phyloP scores from a whole-genome alignment of 2,888 invertebrate genomes.

The Oscheius sp. region DNA sequence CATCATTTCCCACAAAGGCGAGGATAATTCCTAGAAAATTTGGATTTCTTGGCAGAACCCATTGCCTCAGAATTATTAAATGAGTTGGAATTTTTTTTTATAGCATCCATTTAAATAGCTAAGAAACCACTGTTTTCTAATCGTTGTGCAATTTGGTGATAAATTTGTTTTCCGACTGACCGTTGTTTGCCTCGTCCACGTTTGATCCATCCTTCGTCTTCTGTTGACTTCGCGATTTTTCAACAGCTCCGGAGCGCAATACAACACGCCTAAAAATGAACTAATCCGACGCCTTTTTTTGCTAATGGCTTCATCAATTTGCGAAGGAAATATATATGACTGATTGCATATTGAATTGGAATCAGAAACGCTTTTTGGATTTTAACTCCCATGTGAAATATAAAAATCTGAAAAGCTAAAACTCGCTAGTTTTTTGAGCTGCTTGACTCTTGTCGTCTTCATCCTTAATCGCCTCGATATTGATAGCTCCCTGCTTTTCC shows the following conservation, averaged over 20 bases:
- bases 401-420: background rate
- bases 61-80: no score
- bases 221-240: conserved; percentile 60
- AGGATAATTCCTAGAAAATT: no score
- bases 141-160: no score
- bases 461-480: conserved; percentile 56
- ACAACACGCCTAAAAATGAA: conserved; percentile 47
- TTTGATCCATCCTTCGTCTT: conserved; percentile 58
- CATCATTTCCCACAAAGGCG: no score
- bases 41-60: no score
- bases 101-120: background rate
- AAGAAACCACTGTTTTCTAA: no score
- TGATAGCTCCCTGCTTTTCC: conserved; percentile 65
- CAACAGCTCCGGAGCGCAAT: conserved; percentile 60
- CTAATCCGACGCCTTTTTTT: background rate
- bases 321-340: background rate
- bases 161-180: no score
- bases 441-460: conserved; percentile 63
- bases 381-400: background rate
- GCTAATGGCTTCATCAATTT: background rate
- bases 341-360: background rate
- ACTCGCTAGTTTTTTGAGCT: conserved; percentile 57
- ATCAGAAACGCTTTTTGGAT: background rate
- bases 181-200: conserved; percentile 59
- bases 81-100: no score